These are phyloP conservation scores for Ceratoteleas bidentatus DNA, from an alignment of 1,140 invertebrate genomes.

Conservation along the genomic window DNA sequence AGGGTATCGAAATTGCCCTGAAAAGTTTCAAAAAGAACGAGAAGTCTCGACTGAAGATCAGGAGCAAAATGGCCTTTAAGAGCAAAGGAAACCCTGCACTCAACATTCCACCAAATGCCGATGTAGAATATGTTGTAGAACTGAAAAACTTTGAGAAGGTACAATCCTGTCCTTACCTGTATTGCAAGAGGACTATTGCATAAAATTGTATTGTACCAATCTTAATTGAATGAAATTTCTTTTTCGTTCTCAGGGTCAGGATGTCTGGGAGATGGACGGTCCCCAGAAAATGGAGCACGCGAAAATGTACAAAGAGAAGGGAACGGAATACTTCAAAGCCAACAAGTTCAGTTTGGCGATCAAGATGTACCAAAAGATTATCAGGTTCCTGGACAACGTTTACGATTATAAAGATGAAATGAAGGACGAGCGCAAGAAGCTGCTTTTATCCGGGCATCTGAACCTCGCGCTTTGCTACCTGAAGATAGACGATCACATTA, in stretches of 20 bases:
- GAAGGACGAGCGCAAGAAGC: slow-evolving; percentile 81
- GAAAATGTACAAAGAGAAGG: slow-evolving; percentile 93
- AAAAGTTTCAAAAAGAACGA: slow-evolving; percentile 92
- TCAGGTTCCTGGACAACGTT: slow-evolving; percentile 82
- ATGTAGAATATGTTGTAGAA: slow-evolving; percentile 91
- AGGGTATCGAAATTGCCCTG: slow-evolving; percentile 93
- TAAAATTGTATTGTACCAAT: too few relatives aligned
- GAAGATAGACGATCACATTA: slow-evolving; percentile 88
- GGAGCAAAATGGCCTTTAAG: slow-evolving; percentile 92
- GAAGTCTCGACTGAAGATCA: slow-evolving; percentile 88
- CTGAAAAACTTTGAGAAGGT: slow-evolving; percentile 93
- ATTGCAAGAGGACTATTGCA: too few relatives aligned
- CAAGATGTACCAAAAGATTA: slow-evolving; percentile 91
- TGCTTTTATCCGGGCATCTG: slow-evolving; percentile 88
- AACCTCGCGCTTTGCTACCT: slow-evolving; percentile 94
- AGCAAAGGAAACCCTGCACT: slow-evolving; percentile 86
- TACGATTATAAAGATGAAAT: slow-evolving; percentile 72
- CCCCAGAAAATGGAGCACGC: slow-evolving; percentile 91
- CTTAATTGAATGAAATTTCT: too few relatives aligned
- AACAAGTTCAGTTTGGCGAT: slow-evolving; percentile 90
- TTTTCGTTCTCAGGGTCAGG: slow-evolving; percentile 82
- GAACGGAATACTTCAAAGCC: slow-evolving; percentile 94
- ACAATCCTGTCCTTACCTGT: slow-evolving; percentile 71
- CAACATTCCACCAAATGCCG: slow-evolving; percentile 90
- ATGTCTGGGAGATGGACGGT: slow-evolving; percentile 90